These are phyloP conservation scores for Lasioglossum lativentre DNA, from an alignment of 2,888 invertebrate species.

Conservation along the genomic window DNA sequence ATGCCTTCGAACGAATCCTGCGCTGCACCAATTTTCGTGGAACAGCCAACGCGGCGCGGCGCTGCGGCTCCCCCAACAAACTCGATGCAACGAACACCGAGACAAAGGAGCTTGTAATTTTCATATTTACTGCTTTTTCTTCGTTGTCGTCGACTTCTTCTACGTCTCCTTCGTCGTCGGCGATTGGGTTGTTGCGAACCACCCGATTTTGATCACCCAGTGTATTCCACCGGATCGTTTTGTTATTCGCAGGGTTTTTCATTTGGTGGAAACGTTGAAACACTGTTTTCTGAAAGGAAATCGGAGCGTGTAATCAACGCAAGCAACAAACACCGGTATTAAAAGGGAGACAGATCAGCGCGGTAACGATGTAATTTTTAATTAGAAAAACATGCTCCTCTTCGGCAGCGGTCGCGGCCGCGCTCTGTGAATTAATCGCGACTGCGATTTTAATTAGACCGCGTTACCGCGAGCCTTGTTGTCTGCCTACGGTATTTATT, in stretches of 20 bases:
- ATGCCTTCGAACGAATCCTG: conserved; percentile 8
- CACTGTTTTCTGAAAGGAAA: conserved; percentile 19
- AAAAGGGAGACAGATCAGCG: conserved; percentile 38
- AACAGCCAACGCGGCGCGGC: too few species aligned
- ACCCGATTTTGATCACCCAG: not conserved
- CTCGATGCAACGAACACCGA: not conserved
- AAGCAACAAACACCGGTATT: conserved; percentile 16
- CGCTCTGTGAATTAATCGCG: conserved; percentile 52
- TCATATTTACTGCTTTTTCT: not conserved
- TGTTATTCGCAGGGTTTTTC: not conserved
- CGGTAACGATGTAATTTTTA: conserved; percentile 48
- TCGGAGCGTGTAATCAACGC: conserved; percentile 30
- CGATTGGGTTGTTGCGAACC: not conserved
- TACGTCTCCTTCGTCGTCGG: not conserved
- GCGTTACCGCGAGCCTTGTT: conserved; percentile 16
- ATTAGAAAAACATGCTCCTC: conserved; percentile 47
- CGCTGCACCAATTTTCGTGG: conserved; percentile 10
- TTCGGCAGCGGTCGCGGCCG: conserved; percentile 26
- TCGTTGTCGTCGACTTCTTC: not conserved
- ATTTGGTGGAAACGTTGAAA: conserved; percentile 16
- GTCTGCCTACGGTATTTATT: conserved; percentile 42
- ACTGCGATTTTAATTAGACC: conserved; percentile 52
- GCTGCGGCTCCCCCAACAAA: not conserved
- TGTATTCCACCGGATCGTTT: not conserved
- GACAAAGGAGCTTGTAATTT: conserved; percentile 14